phyloP scores from a whole-genome alignment of 2,888 invertebrate genomes.

The Hydropsyche betteni region DNA sequence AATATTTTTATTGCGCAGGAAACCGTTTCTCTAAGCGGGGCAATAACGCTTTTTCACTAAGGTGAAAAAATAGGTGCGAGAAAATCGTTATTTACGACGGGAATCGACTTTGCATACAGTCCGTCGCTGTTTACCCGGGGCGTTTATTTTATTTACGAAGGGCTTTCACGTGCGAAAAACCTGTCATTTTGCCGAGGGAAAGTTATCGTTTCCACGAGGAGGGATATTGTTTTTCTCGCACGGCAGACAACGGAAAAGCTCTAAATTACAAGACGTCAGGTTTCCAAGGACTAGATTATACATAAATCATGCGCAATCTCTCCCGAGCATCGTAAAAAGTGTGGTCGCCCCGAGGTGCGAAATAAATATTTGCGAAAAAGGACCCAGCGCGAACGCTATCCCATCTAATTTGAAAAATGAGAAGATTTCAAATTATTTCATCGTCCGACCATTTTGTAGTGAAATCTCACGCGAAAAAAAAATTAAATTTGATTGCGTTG shows the following conservation, averaged over 20 bases:
- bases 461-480: no score
- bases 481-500: no score
- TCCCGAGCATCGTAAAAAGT: conserved; percentile 37
- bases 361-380: conserved; percentile 42
- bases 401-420: no score
- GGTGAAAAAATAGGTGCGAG: background rate
- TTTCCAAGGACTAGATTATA: conserved; percentile 36
- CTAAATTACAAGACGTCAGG: conserved; percentile 36
- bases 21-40: conserved; percentile 1
- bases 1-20: conserved; percentile 29
- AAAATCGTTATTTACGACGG: conserved; percentile 9
- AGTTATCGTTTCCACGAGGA: conserved; percentile 21
- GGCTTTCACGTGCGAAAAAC: conserved; percentile 28
- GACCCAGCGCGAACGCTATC: no score
- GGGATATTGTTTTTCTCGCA: conserved; percentile 26
- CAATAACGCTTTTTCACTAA: conserved; percentile 6
- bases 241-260: conserved; percentile 19
- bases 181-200: conserved; percentile 22
- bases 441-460: no score
- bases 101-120: background rate
- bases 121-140: conserved; percentile 3
- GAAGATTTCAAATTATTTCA: no score
- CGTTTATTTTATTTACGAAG: no score
- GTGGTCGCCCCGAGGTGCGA: conserved; percentile 39
- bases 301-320: conserved; percentile 43